Base-by-base conservation (phyloP, 2,888 invertebrate species). In the Leucophora obtusa region DNA sequence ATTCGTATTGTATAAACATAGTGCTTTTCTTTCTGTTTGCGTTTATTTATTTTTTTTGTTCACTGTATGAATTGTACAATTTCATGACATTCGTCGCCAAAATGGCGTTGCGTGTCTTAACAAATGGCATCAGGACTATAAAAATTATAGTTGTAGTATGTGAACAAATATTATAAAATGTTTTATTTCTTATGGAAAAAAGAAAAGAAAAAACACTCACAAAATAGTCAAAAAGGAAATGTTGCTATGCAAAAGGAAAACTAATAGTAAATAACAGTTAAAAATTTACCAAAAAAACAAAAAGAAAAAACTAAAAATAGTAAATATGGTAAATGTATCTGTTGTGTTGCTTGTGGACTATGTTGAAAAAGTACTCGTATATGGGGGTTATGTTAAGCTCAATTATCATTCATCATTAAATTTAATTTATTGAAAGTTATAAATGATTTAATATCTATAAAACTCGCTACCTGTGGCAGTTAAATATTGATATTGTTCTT, bases 81-180 rank as follows among this genome's bases (percentile, higher is more conserved):
- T 77, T 81, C 76, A 76, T 76, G 76, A 69, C 63, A 77, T 66
- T 66, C 69, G 72, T 73, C 77, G 81, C 81, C 77, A 54, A 77
- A 81, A 77, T 73, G 81, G 76, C 81, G 77, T 77, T 77, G 81
- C 81, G 81, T 81, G 81, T 77, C 59, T 69, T 65, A 72, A 66
- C 59, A 60, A 77, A 77, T 81, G 81, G 56, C 77, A 81, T 66
- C 69, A 77, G 60, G 65, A 81, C 77, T 73, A 73, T 77, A 70
- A 77, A 77, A 77, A 56, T 81, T 72, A 76, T 74, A 72, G 53
- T 74, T 60, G 73, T 73, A 63, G 38, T 70, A 38, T 54, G 14
- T 14, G 47, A 58, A 17, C 18, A 66, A 59, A 60, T 56, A 28
- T 15, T 56, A 18, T 5, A 59, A 59, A 10, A 60, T 50, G 28